Base-by-base conservation (phyloP, 2,888 invertebrate species). In the Temnothorax ravouxi region DNA sequence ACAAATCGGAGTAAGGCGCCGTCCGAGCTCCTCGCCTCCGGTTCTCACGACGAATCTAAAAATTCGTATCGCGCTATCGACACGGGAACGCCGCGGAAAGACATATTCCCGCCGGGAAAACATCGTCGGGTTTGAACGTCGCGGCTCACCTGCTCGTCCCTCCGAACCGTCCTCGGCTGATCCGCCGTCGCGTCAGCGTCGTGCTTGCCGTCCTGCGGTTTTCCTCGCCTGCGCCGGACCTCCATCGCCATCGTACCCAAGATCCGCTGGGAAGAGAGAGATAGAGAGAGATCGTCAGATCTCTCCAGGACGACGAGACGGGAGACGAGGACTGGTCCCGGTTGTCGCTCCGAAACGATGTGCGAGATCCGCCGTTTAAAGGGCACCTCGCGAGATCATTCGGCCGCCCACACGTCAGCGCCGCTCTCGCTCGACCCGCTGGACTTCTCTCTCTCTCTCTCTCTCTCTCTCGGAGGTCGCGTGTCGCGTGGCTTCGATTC, bases 191-290 rank as follows among this genome's bases (percentile, higher is more conserved):
- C 25, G 62, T 84, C 88, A 18, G 11, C 80, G 66, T 88, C 86
- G 86, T 88, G 88, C 76, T 44, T 83, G 79, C 47, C 85, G 82
- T 91, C 88, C 62, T 81, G 76, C 44, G 84, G 84, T 72, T 72
- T 89, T 67, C 79, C 89, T 84, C 90, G 93, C 81, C 92, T 92
- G 15, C 93, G 93, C 72, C 93, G 94, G 62, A 92, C 91, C 77
- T 93, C 92, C 94, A 94, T 94, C 29, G 69, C 79, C 21, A 9
- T 52, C 52, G 9, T n/a, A 11, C 6, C 18, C 1, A 11, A n/a
- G 15, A 41, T 67, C 8, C n/a, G 3, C 9, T 29, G 15, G 15
- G 21, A n/a, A 2, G 54, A 52, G 9, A 52, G 3, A 34, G 11
- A 50, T 8, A 44, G 44, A 44, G 13, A 29, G 47, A 18, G 29